Evolutionary conservation across 37 sponge, comb jelly and placozoan genomes (phyloP).

Genomic region (Chondrilla cf. caribensis): DNA sequence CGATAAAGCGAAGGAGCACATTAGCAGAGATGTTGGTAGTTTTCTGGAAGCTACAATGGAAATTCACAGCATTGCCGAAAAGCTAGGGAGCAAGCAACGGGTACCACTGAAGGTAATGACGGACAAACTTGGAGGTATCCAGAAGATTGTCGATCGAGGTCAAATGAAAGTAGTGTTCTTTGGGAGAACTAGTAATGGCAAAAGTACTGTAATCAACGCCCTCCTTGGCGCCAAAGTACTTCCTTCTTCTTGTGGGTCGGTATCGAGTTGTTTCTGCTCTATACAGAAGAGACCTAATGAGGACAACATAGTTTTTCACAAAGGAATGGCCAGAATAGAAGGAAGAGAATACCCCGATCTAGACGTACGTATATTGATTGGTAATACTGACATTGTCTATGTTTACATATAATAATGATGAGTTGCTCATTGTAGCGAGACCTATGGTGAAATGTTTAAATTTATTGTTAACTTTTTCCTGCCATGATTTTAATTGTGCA

Average conservation of each 20-base stretch:
- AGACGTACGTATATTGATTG: background rate
- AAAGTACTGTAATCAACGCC: slow-evolving; percentile 94
- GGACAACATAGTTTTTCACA: slow-evolving; percentile 57
- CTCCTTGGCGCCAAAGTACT: slow-evolving; percentile 86
- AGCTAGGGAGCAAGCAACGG: background rate
- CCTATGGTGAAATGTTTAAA: background rate
- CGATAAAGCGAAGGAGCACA: slow-evolving; percentile 51
- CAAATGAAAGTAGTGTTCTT: slow-evolving; percentile 98
- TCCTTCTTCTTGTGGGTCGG: slow-evolving; percentile 90
- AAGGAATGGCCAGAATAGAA: slow-evolving; percentile 35
- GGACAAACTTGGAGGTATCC: slow-evolving; percentile 40
- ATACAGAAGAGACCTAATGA: slow-evolving; percentile 61
- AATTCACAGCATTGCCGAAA: background rate
- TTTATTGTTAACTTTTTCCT: too few relatives aligned
- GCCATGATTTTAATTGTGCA: background rate
- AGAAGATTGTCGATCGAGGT: slow-evolving; percentile 61
- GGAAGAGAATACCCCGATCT: slow-evolving; percentile 41
- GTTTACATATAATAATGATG: too few relatives aligned
- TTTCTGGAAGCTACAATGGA: slow-evolving; percentile 34
- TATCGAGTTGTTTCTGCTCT: slow-evolving; percentile 87
- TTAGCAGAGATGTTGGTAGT: slow-evolving; percentile 23
- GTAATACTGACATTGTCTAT: background rate
- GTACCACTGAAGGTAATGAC: slow-evolving; percentile 12
- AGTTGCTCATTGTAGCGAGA: too few relatives aligned
- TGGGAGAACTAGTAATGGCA: slow-evolving; percentile 96